phyloP scores from a whole-genome alignment of 2,797 vertebrate species.

The Nannoperca obscura region DNA sequence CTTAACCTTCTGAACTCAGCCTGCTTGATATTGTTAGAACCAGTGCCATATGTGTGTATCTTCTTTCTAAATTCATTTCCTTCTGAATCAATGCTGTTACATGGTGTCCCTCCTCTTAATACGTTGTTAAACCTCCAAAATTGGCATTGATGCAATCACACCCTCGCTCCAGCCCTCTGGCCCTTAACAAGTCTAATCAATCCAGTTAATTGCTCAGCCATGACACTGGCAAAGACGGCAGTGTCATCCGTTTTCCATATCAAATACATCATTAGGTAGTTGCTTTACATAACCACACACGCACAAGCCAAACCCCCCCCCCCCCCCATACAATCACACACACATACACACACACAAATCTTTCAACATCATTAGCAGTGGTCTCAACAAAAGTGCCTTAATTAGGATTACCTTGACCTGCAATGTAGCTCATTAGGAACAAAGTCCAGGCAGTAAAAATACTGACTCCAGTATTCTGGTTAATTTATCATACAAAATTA shows the following conservation, averaged over 20 bases:
- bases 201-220: constrained; percentile 74
- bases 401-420: constrained; percentile 79
- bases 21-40: not conserved
- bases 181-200: constrained; percentile 75
- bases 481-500: constrained; percentile 47
- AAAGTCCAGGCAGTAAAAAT: constrained; percentile 27
- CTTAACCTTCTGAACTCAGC: constrained; percentile 17
- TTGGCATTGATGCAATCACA: constrained; percentile 60
- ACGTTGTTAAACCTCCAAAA: constrained; percentile 47
- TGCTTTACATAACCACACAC: constrained; percentile 58
- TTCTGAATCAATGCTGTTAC: constrained; percentile 15
- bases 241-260: constrained; percentile 74
- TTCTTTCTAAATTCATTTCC: constrained; percentile 17
- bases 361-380: constrained; percentile 66
- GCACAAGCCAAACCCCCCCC: not conserved
- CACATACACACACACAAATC: constrained; percentile 17
- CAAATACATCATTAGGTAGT: constrained; percentile 76
- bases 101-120: constrained; percentile 30
- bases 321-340: constrained; percentile 7
- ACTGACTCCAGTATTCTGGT: constrained; percentile 25
- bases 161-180: constrained; percentile 32
- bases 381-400: constrained; percentile 71
- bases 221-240: constrained; percentile 61
- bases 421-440: constrained; percentile 69
- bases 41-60: not conserved